Percentiles rank a stretch among this genome's conserved stretches.
Conservation (phyloP, 2,888 invertebrate genomes). For the Callinectes sapidus region DNA sequence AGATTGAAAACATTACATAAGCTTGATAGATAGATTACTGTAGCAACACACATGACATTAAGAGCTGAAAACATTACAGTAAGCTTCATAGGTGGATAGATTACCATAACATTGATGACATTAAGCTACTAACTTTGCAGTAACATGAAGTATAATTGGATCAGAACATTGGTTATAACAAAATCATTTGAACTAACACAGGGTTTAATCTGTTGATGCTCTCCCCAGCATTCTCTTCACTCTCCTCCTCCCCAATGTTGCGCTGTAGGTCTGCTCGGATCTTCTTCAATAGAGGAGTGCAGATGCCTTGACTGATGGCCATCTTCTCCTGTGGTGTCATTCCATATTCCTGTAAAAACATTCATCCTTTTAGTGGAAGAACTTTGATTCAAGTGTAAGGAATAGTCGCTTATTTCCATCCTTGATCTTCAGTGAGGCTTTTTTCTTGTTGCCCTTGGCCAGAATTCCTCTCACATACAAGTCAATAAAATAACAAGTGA, state of each 20-base stretch:
- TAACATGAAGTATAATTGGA: neutral
- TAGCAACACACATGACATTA: no score
- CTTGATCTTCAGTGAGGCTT: neutral
- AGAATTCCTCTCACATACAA: neutral
- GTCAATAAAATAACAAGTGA: neutral
- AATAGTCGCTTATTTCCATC: neutral
- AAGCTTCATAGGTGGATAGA: neutral
- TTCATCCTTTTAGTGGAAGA: neutral
- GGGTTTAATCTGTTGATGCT: constrained; percentile 97
- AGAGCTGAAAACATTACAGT: neutral
- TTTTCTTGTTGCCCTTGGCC: neutral
- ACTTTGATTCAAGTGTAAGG: neutral
- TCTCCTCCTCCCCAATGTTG: constrained; percentile 87
- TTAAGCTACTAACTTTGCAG: neutral
- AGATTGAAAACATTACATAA: no score
- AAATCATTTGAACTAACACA: constrained; percentile 78
- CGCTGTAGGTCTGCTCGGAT: constrained; percentile 95
- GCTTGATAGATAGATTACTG: neutral
- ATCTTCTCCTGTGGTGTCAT: constrained; percentile 95
- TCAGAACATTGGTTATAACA: neutral
- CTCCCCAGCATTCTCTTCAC: constrained; percentile 90
- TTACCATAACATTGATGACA: neutral
- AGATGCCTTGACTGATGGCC: constrained; percentile 97
- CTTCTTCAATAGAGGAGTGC: constrained; percentile 95
- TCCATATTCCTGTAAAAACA: constrained; percentile 89